Conservation (phyloP, 2,888 invertebrate species). For the Philereme vetulata region DNA sequence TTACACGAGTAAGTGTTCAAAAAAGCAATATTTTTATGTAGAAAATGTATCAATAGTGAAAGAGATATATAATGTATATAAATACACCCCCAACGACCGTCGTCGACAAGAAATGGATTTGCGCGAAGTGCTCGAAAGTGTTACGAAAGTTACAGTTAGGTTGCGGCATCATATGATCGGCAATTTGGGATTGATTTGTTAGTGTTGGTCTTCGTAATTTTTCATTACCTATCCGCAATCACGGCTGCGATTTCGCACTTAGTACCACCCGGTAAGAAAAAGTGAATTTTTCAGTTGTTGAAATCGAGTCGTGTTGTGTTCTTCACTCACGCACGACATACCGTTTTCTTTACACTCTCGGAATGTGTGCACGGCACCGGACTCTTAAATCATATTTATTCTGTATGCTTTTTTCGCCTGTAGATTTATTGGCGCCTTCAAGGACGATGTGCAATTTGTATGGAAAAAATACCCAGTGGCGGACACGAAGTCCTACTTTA, state of each 20-base stretch:
- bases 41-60: too few species aligned
- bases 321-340: slow-evolving; percentile 39
- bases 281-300: background rate
- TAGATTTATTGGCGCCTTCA: slow-evolving; percentile 49
- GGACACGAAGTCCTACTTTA: too few species aligned
- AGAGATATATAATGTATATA: slow-evolving; percentile 1
- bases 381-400: slow-evolving; percentile 44
- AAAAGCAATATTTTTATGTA: too few species aligned
- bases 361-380: slow-evolving; percentile 61
- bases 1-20: too few species aligned
- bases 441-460: too few species aligned
- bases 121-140: slow-evolving; percentile 44
- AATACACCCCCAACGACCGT: slow-evolving; percentile 32
- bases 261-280: background rate
- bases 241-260: slow-evolving; percentile 8
- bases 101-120: slow-evolving; percentile 51
- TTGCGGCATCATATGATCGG: slow-evolving; percentile 48
- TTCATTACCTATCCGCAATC: slow-evolving; percentile 60
- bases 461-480: too few species aligned
- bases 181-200: slow-evolving; percentile 61
- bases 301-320: slow-evolving; percentile 15
- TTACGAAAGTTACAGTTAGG: slow-evolving; percentile 56
- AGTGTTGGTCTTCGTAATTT: slow-evolving; percentile 63
- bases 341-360: slow-evolving; percentile 35
- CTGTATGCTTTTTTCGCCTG: slow-evolving; percentile 57